Evolutionary conservation across 2,797 vertebrate species (phyloP), one percentile per base, ranked within the genome.

Genomic region (Spinus olivaceus): DNA sequence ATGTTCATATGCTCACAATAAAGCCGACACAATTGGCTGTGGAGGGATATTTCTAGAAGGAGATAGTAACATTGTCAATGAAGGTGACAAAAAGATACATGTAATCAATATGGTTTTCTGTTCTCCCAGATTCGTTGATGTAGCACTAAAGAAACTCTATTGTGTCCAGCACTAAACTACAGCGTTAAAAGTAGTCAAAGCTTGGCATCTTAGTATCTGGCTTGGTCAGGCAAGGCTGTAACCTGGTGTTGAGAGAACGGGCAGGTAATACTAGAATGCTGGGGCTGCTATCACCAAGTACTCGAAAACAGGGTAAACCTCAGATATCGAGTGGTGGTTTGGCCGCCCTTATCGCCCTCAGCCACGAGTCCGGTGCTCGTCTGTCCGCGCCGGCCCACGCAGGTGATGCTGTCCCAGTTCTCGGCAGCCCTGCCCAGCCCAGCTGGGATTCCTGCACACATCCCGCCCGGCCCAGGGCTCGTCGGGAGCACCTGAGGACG

Each of bases 1-100:
- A 37, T 20, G 20, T 37, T 56, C 49, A 12, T 2, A 4, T 12
- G 24, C 20, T 61, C 28, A 1, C 1, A 24, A 10, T 10, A 28
- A 37, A 81, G 37, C 49, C 0, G 0, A 21, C 41, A 20, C 11
- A 2, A 56, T 13, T 1, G 11, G 10, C 19, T n/a, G 27, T 2
- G 12, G 27, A 44, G 35, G 28, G 50, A 4, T n/a, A 10, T 64
- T 77, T 57, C 50, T 33, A 10, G 44, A 14, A 28, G 16, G 32
- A 33, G 28, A 64, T 4, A 10, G 56, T 50, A 64, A 33, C 44
- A 18, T 6, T 21, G 23, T 44, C 42, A 70, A 22, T 3, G 37
- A n/a, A 54, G 37, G 12, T 15, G 37, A 30, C 27, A 30, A 64
- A 70, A 64, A 39, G 64, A 51, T 46, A 57, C 37, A 22, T 5